Conservation (phyloP, 1,140 invertebrate species). For the Drosophila repletoides region DNA sequence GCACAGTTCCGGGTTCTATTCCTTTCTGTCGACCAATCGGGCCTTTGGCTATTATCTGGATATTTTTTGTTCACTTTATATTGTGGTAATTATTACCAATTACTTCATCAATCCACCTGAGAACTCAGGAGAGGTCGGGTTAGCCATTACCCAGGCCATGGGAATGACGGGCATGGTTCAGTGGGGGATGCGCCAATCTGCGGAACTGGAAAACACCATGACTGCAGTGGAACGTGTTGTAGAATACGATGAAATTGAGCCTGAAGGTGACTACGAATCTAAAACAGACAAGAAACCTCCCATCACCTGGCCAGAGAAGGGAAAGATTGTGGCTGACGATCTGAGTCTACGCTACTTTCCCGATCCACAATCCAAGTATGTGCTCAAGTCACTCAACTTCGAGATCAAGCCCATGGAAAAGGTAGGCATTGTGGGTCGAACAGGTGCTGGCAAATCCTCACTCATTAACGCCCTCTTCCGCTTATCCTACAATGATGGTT, state of each 20-base stretch:
- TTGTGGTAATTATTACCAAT: constrained; percentile 87
- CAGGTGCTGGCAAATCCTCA: constrained; percentile 93
- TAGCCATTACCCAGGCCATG: constrained; percentile 93
- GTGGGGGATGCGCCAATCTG: constrained; percentile 84
- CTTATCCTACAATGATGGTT: constrained; percentile 83
- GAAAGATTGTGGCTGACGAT: constrained; percentile 87
- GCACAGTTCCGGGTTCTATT: constrained; percentile 89
- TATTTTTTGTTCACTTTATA: constrained; percentile 85
- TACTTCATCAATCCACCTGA: constrained; percentile 83
- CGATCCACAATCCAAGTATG: constrained; percentile 84
- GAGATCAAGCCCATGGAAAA: constrained; percentile 82
- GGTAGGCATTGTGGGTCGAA: constrained; percentile 89
- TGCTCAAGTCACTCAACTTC: constrained; percentile 86
- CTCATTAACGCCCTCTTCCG: constrained; percentile 88
- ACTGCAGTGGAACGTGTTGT: constrained; percentile 91
- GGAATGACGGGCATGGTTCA: constrained; percentile 89
- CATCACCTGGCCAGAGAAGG: constrained; percentile 87
- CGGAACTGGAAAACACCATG: constrained; percentile 89
- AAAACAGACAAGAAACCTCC: constrained; percentile 85
- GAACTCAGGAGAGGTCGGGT: constrained; percentile 87
- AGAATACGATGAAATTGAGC: constrained; percentile 88
- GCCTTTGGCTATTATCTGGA: constrained; percentile 92
- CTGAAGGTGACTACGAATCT: constrained; percentile 85
- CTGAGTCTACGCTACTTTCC: constrained; percentile 84
- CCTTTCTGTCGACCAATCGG: constrained; percentile 89